Evolutionary conservation across 1,140 invertebrate genomes (phyloP).

Genomic region (Philotrypesis tridentata): DNA sequence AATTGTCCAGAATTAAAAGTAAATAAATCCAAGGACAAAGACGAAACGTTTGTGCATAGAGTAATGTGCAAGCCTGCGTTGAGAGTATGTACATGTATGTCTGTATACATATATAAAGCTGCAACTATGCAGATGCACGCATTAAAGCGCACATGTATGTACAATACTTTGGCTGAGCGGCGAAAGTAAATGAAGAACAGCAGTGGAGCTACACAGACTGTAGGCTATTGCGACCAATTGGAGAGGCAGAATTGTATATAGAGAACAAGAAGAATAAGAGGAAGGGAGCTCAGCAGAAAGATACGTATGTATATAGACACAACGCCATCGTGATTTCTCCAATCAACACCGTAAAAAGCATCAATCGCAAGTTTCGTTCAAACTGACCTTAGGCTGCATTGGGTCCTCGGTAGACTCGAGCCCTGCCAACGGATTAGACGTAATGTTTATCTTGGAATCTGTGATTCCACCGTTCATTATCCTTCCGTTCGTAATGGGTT

Average conservation of each 20-base stretch:
- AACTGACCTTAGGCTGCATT: slow-evolving; percentile 74
- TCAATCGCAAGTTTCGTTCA: slow-evolving; percentile 54
- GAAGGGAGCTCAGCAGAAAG: slow-evolving; percentile 13
- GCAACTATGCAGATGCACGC: slow-evolving; percentile 9
- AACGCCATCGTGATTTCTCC: slow-evolving; percentile 41
- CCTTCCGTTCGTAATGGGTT: slow-evolving; percentile 76
- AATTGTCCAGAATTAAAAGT: neutral
- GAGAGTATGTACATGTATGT: neutral
- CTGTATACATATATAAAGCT: slow-evolving; percentile 23
- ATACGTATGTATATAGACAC: neutral
- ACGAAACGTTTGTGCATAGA: neutral
- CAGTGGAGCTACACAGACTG: slow-evolving; percentile 37
- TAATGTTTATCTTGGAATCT: slow-evolving; percentile 80
- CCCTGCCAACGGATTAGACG: slow-evolving; percentile 81
- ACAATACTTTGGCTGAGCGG: slow-evolving; percentile 10
- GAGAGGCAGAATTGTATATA: slow-evolving; percentile 34
- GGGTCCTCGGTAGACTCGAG: slow-evolving; percentile 76
- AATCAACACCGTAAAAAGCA: slow-evolving; percentile 47
- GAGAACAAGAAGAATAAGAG: slow-evolving; percentile 28
- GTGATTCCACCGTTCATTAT: slow-evolving; percentile 72
- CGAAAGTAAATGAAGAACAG: slow-evolving; percentile 22
- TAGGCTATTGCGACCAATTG: slow-evolving; percentile 36
- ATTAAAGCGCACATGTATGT: slow-evolving; percentile 11
- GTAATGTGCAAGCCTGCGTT: neutral
- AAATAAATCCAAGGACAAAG: neutral